Evolutionary conservation across 2,888 invertebrate species (phyloP).

Genomic region (Phania funesta): DNA sequence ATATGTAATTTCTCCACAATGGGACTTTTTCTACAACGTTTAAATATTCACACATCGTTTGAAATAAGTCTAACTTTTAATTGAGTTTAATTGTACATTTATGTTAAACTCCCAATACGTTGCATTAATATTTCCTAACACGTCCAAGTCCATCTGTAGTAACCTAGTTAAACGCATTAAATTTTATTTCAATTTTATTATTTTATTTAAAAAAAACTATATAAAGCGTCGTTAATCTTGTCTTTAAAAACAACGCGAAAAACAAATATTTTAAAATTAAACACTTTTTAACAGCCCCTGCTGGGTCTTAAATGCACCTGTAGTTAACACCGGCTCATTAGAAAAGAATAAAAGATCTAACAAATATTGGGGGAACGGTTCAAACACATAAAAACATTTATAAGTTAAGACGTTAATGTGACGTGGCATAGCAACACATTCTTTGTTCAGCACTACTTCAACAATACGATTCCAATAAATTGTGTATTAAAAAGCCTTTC

Average conservation of each 20-base stretch:
- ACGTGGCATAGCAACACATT: no score
- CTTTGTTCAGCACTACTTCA: no score
- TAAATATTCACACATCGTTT: no score
- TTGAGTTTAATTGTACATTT: background rate
- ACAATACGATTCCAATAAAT: no score
- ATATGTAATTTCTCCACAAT: slow-evolving; percentile 13
- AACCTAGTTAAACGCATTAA: slow-evolving; percentile 26
- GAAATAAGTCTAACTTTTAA: slow-evolving; percentile 4
- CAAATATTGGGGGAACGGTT: slow-evolving; percentile 12
- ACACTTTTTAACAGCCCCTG: slow-evolving; percentile 15
- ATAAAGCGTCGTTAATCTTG: background rate
- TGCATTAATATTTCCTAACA: slow-evolving; percentile 1
- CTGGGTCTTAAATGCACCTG: slow-evolving; percentile 27
- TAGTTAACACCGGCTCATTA: background rate
- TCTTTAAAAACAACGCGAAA: background rate
- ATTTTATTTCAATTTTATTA: slow-evolving; percentile 12
- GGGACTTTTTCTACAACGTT: background rate
- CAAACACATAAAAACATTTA: slow-evolving; percentile 14
- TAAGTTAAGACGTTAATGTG: slow-evolving; percentile 3
- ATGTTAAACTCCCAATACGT: no score
- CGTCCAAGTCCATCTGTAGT: background rate
- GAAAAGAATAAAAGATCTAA: background rate
- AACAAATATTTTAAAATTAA: background rate
- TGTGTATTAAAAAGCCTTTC: no score
- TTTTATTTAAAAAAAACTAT: background rate